Base-by-base conservation (phyloP, 2,888 invertebrate genomes). In the Pterostichus niger region DNA sequence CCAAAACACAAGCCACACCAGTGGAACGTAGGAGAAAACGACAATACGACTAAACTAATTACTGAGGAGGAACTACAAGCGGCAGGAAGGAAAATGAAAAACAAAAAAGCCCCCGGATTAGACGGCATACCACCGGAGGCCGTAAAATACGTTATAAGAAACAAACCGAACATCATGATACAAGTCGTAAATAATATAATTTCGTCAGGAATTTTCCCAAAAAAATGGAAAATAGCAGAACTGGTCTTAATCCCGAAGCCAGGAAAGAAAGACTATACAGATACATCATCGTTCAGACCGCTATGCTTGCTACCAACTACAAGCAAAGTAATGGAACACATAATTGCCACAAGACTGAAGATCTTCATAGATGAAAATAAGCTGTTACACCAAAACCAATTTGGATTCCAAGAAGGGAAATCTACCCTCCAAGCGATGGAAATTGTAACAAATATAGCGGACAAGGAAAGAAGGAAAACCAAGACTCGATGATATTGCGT, bases 381-480 rank as follows among this genome's bases (percentile, higher is more conserved):
- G 3, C 46, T n/a, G 3, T 6, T 54, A 15, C 17, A n/a, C 13
- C 17, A n/a, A 15, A 77, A 71, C 11, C 85, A 85, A 52, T 84
- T 54, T 52, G 85, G 85, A 0, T 85, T 85, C 59, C 17, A 82
- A 11, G 68, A 31, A 46, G 68, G 79, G 2, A 79, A 13, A 9
- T 84, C 83, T 4, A 84, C 84, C 1, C 13, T 84, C 0, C 33
- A 83, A 6, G 75, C 82, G 3, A 49, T 78, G 10, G 10, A 78
- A 17, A 56, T 15, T 3, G 71, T 82, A 0, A n/a, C 10, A 10
- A 61, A 64, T 4, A 52, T 11, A 2, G 64, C 44, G 5, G 31
- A 33, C 3, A 17, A 15, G 33, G 33, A 52, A 11, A 15, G 52
- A 31, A 52, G 24, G 7, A 78, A 83, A 33, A 17, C 54, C 52